A percentile compares a stretch with the other conserved stretches of the same genome.
phyloP scores from a whole-genome alignment of 2,888 invertebrate species.

The Drosophila hawaiiensis region DNA sequence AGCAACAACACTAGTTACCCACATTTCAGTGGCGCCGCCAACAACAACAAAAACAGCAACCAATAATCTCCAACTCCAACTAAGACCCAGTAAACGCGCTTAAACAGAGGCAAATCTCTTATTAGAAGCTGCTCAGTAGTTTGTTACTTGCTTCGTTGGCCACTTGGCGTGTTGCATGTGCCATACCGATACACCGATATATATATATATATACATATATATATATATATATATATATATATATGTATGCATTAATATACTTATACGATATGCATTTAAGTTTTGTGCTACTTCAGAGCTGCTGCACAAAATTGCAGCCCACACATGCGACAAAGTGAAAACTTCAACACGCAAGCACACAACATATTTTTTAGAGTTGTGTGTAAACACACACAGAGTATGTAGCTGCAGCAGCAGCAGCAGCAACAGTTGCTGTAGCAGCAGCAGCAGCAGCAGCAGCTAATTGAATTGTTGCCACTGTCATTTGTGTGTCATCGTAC shows the following conservation, averaged over 20 bases:
- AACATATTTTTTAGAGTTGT: conserved; percentile 11
- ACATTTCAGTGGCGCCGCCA: conserved; percentile 71
- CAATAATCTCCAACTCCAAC: conserved; percentile 38
- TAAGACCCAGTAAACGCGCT: conserved; percentile 63
- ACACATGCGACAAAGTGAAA: conserved; percentile 76
- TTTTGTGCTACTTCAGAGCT: conserved; percentile 71
- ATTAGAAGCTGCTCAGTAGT: conserved; percentile 51
- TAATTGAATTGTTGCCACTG: conserved; percentile 67
- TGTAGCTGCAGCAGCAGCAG: conserved; percentile 4
- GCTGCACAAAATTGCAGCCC: conserved; percentile 35
- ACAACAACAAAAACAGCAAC: conserved; percentile 46
- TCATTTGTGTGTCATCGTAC: conserved; percentile 57
- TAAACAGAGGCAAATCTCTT: conserved; percentile 62
- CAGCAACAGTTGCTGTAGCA: background rate
- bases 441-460: conserved; percentile 21
- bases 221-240: conserved; percentile 24
- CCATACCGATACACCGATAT: conserved; percentile 29
- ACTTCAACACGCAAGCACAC: conserved; percentile 45
- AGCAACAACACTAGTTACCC: conserved; percentile 65
- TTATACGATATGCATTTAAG: conserved; percentile 22
- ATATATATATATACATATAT: background rate
- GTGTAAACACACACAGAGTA: conserved; percentile 12
- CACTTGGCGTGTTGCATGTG: conserved; percentile 65
- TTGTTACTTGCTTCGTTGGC: conserved; percentile 54
- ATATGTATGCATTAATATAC: background rate